Base-by-base conservation (phyloP, 53 echinoderm and acorn worm species). In the Paracentrotus lividus region DNA sequence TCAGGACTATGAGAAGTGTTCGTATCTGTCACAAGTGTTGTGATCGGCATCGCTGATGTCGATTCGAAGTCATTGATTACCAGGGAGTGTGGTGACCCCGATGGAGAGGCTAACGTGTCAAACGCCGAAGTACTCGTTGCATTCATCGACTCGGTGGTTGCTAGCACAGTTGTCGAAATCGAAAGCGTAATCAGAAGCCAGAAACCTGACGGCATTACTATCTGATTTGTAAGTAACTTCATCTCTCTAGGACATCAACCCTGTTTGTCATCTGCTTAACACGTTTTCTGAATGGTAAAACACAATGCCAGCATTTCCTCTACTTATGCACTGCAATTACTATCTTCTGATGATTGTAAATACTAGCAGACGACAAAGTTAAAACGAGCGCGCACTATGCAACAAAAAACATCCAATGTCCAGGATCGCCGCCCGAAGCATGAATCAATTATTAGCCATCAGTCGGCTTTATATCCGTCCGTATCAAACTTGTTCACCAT, bases 11-110 rank as follows among this genome's bases (percentile, higher is more conserved):
- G 38, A 20, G 72, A 72, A 38, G 36, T 32, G 8, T 72, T 72
- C 40, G 72, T 40, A 40, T 72, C 72, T 16, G 72, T 72, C 72
- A 9, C 36, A 36, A 72, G 12, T 18, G 72, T 72, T 4, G 72
- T 72, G 72, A 72, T 2, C 5, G 72, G 72, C 1, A 40, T 26
- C 72, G 8, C 8, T 21, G 72, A 72, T 40, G 40, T 20, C 20
- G 40, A 72, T 72, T 40, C 40, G 72, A 72, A 72, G 72, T 72
- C 72, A 72, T 38, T 72, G 38, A 72, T 72, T 15, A 72, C 38
- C 36, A 40, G 36, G 72, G 72, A 72, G 1, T 38, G 38, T 40
- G 72, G 5, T 72, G 72, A 6, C 27, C 9, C 26, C 64, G 64
- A 29, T 9, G 64, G 26, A 72, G 72, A 72, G 36, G 40, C 40